Evolutionary conservation across 2,888 invertebrate genomes (phyloP), one percentile per base, ranked within the genome.

Genomic region (Microchrysa polita): DNA sequence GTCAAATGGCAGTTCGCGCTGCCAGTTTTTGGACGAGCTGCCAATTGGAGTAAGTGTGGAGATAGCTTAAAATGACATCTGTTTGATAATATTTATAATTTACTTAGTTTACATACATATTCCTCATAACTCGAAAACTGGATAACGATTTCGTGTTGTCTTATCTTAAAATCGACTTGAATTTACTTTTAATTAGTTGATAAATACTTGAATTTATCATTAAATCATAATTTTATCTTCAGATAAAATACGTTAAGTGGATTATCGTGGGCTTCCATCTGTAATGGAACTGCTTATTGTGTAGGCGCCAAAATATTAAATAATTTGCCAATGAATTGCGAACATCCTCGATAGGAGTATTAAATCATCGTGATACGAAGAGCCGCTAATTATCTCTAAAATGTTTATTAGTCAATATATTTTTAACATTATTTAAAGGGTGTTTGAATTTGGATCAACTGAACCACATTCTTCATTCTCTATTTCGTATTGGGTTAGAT

Each of bases 321-420:
- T 48, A 48, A 48, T n/a, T 12, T n/a, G 14, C 16, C 48, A n/a
- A 4, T 48, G 48, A n/a, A 14, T 67, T 20, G 14, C 20, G 22
- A 44, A 48, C 65, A 48, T 22, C 65, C 65, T 34, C 27, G 27
- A 34, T 34, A n/a, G n/a, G n/a, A n/a, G n/a, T n/a, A 34, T 34
- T 34, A 34, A 34, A 34, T 34, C 27, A 34, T 7, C n/a, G n/a
- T 52, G 44, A 67, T 22, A n/a, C 22, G 23, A 67, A 20, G 52
- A 48, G 20, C 23, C 22, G 65, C 65, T 67, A 67, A 67, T 67
- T 67, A 67, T 27, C 44, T 67, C 44, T 67, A 67, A 67, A 52
- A 48, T 67, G 20, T 40, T 5, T 63, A 63, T 63, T 34, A 40
- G n/a, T 12, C 60, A 48, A 48, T 48, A 48, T 48, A 23, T 23